These are phyloP conservation scores for Proteles cristata DNA, from an alignment of 2,113 vertebrate genomes.

Conservation along the genomic window DNA sequence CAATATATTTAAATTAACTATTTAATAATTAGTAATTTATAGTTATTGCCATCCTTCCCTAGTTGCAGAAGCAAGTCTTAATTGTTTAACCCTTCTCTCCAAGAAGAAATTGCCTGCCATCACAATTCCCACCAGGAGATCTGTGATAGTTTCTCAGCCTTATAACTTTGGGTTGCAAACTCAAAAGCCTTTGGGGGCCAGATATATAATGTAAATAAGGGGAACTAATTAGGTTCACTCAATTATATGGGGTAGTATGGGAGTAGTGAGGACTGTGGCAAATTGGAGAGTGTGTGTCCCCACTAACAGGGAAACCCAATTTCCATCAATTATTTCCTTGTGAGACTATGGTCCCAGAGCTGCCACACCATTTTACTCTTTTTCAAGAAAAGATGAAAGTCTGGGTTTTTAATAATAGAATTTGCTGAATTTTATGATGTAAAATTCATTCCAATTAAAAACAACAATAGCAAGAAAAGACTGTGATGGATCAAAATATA, in stretches of 20 bases:
- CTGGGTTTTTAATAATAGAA: not conserved
- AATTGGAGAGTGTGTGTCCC: not conserved
- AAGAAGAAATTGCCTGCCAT: not conserved
- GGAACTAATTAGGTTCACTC: not conserved
- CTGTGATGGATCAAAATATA: not conserved
- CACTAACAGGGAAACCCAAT: not conserved
- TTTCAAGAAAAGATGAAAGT: not conserved
- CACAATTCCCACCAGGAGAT: not conserved
- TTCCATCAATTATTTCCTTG: not conserved
- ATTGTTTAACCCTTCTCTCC: not conserved
- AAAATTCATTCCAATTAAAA: not conserved
- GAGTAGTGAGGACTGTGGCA: not conserved
- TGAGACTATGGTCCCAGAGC: not conserved
- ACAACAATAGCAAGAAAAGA: not conserved
- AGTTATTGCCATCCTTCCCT: not conserved
- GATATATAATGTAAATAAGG: not conserved
- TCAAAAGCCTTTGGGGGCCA: not conserved
- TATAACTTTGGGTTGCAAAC: not conserved
- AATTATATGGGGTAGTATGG: not conserved
- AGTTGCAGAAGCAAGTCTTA: not conserved
- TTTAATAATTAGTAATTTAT: not conserved
- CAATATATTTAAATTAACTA: not conserved
- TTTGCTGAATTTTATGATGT: not conserved
- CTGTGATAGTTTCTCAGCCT: not conserved
- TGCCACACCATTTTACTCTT: not conserved